Evolutionary conservation across 2,888 invertebrate genomes (phyloP), one percentile per base, ranked within the genome.

Genomic region (Agrilus cyanescens): DNA sequence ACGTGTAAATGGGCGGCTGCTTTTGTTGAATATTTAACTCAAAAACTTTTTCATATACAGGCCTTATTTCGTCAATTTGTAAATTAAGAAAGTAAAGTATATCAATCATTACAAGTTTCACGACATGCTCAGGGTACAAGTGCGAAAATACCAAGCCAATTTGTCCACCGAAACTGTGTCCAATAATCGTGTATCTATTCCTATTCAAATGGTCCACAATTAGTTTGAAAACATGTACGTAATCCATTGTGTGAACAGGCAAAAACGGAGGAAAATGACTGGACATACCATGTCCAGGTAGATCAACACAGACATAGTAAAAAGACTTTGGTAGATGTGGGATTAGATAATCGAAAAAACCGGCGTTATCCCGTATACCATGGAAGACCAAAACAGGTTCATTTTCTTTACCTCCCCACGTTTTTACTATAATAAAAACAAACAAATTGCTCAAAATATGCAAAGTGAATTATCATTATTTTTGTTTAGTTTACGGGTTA

Each of bases 271-370:
- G 74, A 33, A 71, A 69, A 14, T 70, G 70, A 42, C 73, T 72
- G 0, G 79, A 79, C 32, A 60, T 68, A 1, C 79, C 79, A 48
- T 72, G 76, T 0, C 82, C 76, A 0, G 80, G 80, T 3, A 78
- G 57, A 52, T 80, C 80, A 34, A 71, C 55, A 45, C 66, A 65
- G 25, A 71, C 61, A 52, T 59, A 74, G 51, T 54, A 71, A 57
- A 53, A 68, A 30, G 7, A 58, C 10, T 55, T 57, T 1, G 78
- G 74, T 30, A 81, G 55, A 13, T 69, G 54, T n/a, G 69, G 69
- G 12, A 77, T 67, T 2, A 81, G 56, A 0, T 69, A 65, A 43
- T 78, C 69, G 58, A 76, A 80, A 34, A 72, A 68, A 2, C 73
- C 75, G 0, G 75, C 74, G 6, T 77, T 76, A 57, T 80, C 80